Evolutionary conservation across 2,113 vertebrate species (phyloP).

Genomic region (Salvator merianae): DNA sequence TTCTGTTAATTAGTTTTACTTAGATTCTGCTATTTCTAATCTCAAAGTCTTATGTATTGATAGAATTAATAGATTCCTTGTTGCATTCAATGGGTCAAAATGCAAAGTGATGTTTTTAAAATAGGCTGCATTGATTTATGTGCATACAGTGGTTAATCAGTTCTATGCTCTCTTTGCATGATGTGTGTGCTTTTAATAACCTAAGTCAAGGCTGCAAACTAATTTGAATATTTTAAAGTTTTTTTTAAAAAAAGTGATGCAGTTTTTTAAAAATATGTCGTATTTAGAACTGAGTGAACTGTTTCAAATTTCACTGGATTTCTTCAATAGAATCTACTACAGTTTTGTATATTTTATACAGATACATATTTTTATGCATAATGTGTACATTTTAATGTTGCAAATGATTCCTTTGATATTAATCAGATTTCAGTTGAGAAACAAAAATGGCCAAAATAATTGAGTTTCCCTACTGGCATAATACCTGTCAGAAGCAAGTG

Average conservation of each 20-base stretch:
- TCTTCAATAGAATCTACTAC: too few relatives aligned
- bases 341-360: too few relatives aligned
- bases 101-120: conserved; percentile 36
- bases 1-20: conserved; percentile 58
- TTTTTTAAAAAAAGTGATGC: neutral
- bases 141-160: conserved; percentile 20
- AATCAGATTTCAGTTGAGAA: too few relatives aligned
- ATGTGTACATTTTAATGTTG: too few relatives aligned
- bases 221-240: conserved; percentile 1
- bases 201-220: neutral
- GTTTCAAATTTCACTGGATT: too few relatives aligned
- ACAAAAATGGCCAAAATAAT: too few relatives aligned
- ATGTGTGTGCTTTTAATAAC: neutral
- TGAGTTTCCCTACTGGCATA: too few relatives aligned
- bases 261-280: neutral
- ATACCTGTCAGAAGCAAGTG: too few relatives aligned
- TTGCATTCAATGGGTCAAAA: conserved; percentile 41
- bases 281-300: neutral
- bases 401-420: too few relatives aligned
- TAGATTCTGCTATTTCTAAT: conserved; percentile 45
- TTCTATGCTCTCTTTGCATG: conserved; percentile 13
- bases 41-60: conserved; percentile 51
- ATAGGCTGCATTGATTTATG: conserved; percentile 50
- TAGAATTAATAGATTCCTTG: conserved; percentile 52
- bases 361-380: too few relatives aligned